Conservation (phyloP, 1,140 invertebrate genomes). For the Hesperophylax magnus region DNA sequence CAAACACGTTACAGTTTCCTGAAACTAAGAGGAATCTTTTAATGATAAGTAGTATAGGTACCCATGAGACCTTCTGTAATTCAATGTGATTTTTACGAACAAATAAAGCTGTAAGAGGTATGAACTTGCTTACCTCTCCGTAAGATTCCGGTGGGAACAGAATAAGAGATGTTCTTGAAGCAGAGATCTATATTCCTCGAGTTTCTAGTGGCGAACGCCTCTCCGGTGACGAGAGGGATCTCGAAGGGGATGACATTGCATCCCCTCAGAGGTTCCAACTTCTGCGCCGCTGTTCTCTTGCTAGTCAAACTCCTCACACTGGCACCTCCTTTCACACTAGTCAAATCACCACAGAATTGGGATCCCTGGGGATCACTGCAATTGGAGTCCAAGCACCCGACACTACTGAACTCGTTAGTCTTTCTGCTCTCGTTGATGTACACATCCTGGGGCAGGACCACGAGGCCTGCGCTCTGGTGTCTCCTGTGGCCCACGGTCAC, state of each 20-base stretch:
- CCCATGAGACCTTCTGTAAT: no score
- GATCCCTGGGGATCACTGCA: not conserved
- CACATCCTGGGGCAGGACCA: no score
- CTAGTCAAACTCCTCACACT: conserved; percentile 22
- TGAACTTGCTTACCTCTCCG: conserved; percentile 35
- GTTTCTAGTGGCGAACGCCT: conserved; percentile 17
- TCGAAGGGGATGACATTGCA: not conserved
- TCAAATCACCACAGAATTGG: not conserved
- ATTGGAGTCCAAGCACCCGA: conserved; percentile 11
- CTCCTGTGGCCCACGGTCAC: conserved; percentile 24
- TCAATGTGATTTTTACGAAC: no score
- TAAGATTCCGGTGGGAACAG: conserved; percentile 45
- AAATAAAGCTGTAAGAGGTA: no score
- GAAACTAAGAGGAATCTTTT: no score
- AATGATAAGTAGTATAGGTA: no score
- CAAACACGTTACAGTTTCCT: no score
- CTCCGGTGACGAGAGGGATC: not conserved
- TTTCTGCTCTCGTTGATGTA: not conserved
- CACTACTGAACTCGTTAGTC: conserved; percentile 4
- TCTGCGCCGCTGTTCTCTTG: conserved; percentile 39
- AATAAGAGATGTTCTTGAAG: conserved; percentile 47
- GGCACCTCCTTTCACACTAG: not conserved
- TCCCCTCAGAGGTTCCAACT: conserved; percentile 33
- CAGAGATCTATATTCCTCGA: conserved; percentile 35
- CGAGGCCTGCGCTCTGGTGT: conserved; percentile 30